Evolutionary conservation across 2,888 invertebrate species (phyloP).

Genomic region (Hyposoter didymator): DNA sequence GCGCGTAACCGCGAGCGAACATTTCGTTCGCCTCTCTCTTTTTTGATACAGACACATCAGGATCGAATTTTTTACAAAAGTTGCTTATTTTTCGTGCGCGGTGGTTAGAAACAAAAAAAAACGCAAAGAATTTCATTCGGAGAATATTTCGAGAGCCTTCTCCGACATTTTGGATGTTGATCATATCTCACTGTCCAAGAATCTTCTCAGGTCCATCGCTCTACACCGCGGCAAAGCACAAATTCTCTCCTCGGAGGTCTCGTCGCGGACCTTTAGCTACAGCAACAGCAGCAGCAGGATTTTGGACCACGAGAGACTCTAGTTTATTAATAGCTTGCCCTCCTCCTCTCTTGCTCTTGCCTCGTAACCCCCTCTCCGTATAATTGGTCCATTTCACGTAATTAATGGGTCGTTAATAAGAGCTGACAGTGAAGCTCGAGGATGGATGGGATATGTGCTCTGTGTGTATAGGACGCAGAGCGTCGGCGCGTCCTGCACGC

Average conservation of each 20-base stretch:
- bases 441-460: conserved; percentile 70
- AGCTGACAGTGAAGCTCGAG: conserved; percentile 73
- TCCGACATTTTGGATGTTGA: conserved; percentile 54
- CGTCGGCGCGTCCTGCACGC: conserved; percentile 52
- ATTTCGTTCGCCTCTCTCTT: too few species aligned
- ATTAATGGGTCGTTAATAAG: conserved; percentile 79
- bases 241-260: conserved; percentile 45
- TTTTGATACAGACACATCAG: too few species aligned
- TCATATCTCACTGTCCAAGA: conserved; percentile 55
- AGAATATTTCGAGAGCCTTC: conserved; percentile 26
- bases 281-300: neutral
- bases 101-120: neutral
- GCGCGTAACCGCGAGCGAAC: neutral
- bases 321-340: conserved; percentile 74
- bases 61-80: neutral
- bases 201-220: conserved; percentile 44
- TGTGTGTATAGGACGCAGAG: conserved; percentile 10
- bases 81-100: neutral
- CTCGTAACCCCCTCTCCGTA: conserved; percentile 49
- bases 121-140: conserved; percentile 18
- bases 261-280: conserved; percentile 41
- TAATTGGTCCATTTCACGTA: conserved; percentile 78
- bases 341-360: neutral
- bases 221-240: neutral
- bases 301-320: conserved; percentile 45